Evolutionary conservation across 1,140 invertebrate species (phyloP).

Genomic region (Bombus waltoni): DNA sequence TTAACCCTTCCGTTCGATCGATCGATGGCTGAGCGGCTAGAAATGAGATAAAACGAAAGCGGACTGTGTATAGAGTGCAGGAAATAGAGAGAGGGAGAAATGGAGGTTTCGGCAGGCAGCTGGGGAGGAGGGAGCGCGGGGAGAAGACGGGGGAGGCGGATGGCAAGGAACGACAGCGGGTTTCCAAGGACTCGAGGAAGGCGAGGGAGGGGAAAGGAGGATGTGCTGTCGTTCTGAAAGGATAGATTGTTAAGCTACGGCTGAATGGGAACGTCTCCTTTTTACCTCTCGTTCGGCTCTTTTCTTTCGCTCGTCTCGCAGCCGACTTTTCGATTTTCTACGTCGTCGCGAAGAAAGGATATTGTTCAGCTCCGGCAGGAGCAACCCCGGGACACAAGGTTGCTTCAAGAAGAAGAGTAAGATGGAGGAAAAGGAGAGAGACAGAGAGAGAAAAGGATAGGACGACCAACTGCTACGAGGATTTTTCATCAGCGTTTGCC

Average conservation of each 20-base stretch:
- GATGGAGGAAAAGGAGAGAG: not conserved
- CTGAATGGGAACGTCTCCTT: constrained; percentile 73
- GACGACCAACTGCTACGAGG: constrained; percentile 43
- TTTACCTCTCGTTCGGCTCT: constrained; percentile 66
- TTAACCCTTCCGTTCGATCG: constrained; percentile 59
- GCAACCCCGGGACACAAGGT: constrained; percentile 6
- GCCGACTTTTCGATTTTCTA: constrained; percentile 75
- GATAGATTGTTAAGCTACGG: constrained; percentile 76
- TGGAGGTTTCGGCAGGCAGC: not conserved
- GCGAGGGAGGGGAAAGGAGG: constrained; percentile 26
- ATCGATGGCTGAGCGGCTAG: constrained; percentile 33
- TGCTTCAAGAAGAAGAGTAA: not conserved
- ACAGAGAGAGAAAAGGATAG: fast-evolving
- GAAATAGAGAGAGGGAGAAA: constrained; percentile 33
- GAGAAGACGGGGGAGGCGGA: not conserved
- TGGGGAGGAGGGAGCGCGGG: not conserved
- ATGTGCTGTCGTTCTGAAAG: constrained; percentile 72
- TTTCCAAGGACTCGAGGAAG: constrained; percentile 32
- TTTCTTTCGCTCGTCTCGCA: constrained; percentile 69
- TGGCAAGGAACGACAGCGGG: constrained; percentile 35
- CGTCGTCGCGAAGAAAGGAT: constrained; percentile 75
- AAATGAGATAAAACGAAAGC: constrained; percentile 32
- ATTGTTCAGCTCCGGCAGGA: constrained; percentile 68
- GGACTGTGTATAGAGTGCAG: constrained; percentile 10
- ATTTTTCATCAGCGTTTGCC: constrained; percentile 76